phyloP scores from a whole-genome alignment of 1,140 invertebrate genomes.

The Trypoxylus dichotomus region DNA sequence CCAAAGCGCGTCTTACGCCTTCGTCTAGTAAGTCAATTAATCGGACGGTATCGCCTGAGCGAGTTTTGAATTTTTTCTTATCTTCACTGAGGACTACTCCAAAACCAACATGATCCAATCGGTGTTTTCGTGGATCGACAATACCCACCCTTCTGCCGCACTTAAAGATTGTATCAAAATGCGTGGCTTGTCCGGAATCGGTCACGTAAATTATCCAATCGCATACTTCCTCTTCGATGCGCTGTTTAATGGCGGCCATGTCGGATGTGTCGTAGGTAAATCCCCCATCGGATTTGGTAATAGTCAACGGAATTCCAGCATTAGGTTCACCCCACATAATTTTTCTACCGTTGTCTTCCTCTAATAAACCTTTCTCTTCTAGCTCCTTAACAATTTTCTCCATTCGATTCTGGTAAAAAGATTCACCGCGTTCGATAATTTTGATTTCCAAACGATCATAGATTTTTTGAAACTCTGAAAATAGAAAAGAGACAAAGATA shows the following conservation, averaged over 20 bases:
- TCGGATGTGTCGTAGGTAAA: slow-evolving; percentile 99
- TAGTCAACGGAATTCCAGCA: slow-evolving; percentile 79
- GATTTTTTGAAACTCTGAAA: slow-evolving; percentile 83
- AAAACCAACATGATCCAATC: slow-evolving; percentile 91
- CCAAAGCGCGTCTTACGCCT: slow-evolving; percentile 80
- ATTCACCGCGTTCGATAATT: slow-evolving; percentile 89
- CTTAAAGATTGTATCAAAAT: slow-evolving; percentile 77
- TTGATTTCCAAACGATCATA: slow-evolving; percentile 75
- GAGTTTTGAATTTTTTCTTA: slow-evolving; percentile 99
- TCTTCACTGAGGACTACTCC: slow-evolving; percentile 98
- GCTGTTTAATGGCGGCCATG: slow-evolving; percentile 87
- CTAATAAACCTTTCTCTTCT: slow-evolving; percentile 69
- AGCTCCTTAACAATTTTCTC: slow-evolving; percentile 79
- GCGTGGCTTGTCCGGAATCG: slow-evolving; percentile 89
- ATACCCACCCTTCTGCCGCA: slow-evolving; percentile 75
- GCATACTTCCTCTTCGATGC: slow-evolving; percentile 84
- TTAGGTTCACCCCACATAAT: slow-evolving; percentile 82
- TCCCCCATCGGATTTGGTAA: slow-evolving; percentile 98
- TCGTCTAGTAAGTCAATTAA: slow-evolving; percentile 92
- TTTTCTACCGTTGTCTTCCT: slow-evolving; percentile 90
- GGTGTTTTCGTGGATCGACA: slow-evolving; percentile 62
- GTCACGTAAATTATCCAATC: slow-evolving; percentile 96
- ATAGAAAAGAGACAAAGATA: no score
- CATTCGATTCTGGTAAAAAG: slow-evolving; percentile 97
- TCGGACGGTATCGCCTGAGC: slow-evolving; percentile 94